Conservation (phyloP, 2,888 invertebrate genomes). For the Drosophila nigritarsus region DNA sequence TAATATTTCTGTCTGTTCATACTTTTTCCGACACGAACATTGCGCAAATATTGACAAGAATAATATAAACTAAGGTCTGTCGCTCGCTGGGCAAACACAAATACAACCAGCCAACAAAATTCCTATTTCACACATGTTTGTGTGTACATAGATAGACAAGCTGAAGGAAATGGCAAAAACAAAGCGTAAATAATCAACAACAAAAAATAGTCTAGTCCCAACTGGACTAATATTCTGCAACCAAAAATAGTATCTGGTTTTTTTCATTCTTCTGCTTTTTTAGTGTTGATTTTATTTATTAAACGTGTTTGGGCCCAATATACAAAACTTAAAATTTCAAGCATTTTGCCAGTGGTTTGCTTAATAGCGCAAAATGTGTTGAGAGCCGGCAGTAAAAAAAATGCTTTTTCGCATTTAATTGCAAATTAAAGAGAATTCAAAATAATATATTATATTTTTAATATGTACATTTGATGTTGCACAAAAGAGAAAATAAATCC, state of each 20-base stretch:
- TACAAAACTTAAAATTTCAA: neutral
- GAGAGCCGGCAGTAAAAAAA: neutral
- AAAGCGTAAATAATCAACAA: constrained; percentile 7
- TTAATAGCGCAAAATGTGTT: too few relatives aligned
- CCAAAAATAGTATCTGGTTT: constrained; percentile 29
- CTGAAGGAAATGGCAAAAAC: constrained; percentile 1
- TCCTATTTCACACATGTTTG: constrained; percentile 7
- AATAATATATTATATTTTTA: neutral
- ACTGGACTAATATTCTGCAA: constrained; percentile 41
- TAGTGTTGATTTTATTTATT: constrained; percentile 32
- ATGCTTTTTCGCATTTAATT: neutral
- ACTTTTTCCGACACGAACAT: constrained; percentile 32
- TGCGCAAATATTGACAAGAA: constrained; percentile 63
- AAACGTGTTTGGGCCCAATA: constrained; percentile 28
- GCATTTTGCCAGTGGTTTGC: neutral
- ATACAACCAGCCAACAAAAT: constrained; percentile 22
- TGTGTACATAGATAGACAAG: neutral
- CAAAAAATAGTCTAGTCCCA: constrained; percentile 17
- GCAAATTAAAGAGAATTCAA: neutral
- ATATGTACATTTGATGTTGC: neutral
- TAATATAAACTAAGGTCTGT: constrained; percentile 47
- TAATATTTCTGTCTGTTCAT: constrained; percentile 18
- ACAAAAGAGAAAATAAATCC: neutral
- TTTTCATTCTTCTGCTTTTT: neutral
- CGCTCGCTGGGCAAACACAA: constrained; percentile 41